Conservation (phyloP, 2,888 invertebrate species). For the Adineta ricciae region DNA sequence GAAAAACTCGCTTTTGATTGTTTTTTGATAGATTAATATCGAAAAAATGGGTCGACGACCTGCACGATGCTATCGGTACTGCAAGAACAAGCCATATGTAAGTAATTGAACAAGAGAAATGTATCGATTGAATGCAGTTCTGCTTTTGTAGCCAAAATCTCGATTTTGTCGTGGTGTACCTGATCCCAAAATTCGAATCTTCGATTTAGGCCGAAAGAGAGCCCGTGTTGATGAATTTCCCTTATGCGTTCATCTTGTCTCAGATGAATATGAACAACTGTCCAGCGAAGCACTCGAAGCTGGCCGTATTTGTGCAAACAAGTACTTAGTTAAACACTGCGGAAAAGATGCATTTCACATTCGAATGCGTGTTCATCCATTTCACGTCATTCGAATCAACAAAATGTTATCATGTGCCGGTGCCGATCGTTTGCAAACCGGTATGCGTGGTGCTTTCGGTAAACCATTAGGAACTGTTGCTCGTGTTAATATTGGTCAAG, state of each 20-base stretch:
- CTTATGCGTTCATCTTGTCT: slow-evolving; percentile 91
- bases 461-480: slow-evolving; percentile 98
- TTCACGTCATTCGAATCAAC: slow-evolving; percentile 98
- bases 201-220: slow-evolving; percentile 94
- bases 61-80: slow-evolving; percentile 72
- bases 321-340: slow-evolving; percentile 86
- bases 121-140: too few relatives aligned
- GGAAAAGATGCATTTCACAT: slow-evolving; percentile 99
- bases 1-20: background rate
- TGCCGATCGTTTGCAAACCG: slow-evolving; percentile 99
- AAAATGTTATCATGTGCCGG: slow-evolving; percentile 99
- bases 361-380: slow-evolving; percentile 92
- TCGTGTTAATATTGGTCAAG: slow-evolving; percentile 91
- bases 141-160: slow-evolving; percentile 66
- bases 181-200: slow-evolving; percentile 96
- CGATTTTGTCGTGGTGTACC: slow-evolving; percentile 99
- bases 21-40: background rate
- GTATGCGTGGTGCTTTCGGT: slow-evolving; percentile 92
- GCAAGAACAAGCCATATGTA: slow-evolving; percentile 16
- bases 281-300: slow-evolving; percentile 98
- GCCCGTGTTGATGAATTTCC: slow-evolving; percentile 95
- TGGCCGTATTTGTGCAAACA: slow-evolving; percentile 97
- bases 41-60: slow-evolving; percentile 87
- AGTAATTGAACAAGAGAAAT: background rate
- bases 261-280: slow-evolving; percentile 96